Base-by-base conservation (phyloP, 2,113 vertebrate genomes). In the Clarias batrachus region DNA sequence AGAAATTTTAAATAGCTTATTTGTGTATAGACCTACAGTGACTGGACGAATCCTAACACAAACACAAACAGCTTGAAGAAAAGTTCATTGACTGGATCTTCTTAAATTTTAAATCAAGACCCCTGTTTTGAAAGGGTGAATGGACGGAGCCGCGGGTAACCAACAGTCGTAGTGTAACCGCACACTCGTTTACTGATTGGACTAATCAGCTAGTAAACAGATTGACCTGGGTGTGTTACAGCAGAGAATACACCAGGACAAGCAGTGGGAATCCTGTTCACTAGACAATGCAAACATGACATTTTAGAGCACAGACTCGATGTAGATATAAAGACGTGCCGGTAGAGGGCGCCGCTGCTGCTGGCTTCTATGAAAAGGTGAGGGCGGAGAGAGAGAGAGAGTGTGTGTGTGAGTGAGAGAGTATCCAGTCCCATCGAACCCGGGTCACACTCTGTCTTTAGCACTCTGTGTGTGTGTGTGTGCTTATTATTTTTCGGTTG, bases 301-400 rank as follows among this genome's bases (percentile, higher is more conserved):
- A 76, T 76, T 76, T 48, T 52, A 23, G 41, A 56, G 10, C 4
- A 52, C 73, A 76, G 23, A 48, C 48, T 48, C 48, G 8, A 11
- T 41, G 33, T 41, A 48, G 74, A n/a, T 21, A 17, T 27, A 1
- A 13, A 17, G 73, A 59, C 1, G 4, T 17, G 0, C 21, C 81
- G n/a, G 63, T 68, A 68, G 81, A 83, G 81, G 81, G 81, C 81
- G 25, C 59, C 41, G 10, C 57, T 65, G 17, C 33, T 63, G 25
- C 27, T 21, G 30, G 41, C 23, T 56, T 4, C 25, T 66, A 11
- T 21, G 41, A 41, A 68, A 70, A 83, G 65, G 81, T 56, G 81
- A 83, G 63, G 41, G 62, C 8, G 48, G 41, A 11, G 41, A n/a
- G 81, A 66, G 62, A 17, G 80, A 23, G 60, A 37, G 3, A 37